Percentiles rank a stretch among this genome's conserved stretches.
Evolutionary conservation across 2,888 invertebrate species (phyloP).

Genomic region (Stictocephala bisonia): DNA sequence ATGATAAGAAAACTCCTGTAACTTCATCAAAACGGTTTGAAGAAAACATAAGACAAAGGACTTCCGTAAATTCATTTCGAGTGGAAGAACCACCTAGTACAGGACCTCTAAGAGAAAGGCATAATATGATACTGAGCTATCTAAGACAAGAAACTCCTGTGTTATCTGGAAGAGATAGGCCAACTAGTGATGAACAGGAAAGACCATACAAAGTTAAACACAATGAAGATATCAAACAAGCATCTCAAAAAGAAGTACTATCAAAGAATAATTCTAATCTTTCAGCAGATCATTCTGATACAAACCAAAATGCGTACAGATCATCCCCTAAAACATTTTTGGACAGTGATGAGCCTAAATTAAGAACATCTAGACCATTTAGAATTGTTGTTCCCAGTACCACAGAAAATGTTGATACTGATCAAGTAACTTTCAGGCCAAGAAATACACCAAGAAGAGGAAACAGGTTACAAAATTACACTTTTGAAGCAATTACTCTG

Average conservation of each 20-base stretch:
- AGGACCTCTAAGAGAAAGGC: constrained; percentile 1
- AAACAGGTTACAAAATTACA: neutral
- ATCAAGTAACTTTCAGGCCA: neutral
- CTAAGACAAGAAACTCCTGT: constrained; percentile 4
- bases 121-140: constrained; percentile 14
- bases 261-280: neutral
- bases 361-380: constrained; percentile 1
- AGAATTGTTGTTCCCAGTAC: constrained; percentile 31
- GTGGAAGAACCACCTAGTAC: constrained; percentile 43
- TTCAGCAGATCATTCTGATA: constrained; percentile 9
- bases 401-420: neutral
- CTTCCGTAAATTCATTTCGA: constrained; percentile 32
- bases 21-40: constrained; percentile 38
- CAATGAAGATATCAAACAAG: neutral
- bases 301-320: constrained; percentile 10
- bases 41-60: constrained; percentile 23
- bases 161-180: neutral
- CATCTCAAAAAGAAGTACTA: neutral
- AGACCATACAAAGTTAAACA: neutral
- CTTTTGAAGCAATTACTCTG: neutral
- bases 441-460: neutral
- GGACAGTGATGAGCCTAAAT: neutral
- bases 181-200: neutral
- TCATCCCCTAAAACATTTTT: neutral
- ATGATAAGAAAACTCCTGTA: constrained; percentile 32